Evolutionary conservation across 2,113 vertebrate genomes (phyloP).

Genomic region (Ciconia stormi): DNA sequence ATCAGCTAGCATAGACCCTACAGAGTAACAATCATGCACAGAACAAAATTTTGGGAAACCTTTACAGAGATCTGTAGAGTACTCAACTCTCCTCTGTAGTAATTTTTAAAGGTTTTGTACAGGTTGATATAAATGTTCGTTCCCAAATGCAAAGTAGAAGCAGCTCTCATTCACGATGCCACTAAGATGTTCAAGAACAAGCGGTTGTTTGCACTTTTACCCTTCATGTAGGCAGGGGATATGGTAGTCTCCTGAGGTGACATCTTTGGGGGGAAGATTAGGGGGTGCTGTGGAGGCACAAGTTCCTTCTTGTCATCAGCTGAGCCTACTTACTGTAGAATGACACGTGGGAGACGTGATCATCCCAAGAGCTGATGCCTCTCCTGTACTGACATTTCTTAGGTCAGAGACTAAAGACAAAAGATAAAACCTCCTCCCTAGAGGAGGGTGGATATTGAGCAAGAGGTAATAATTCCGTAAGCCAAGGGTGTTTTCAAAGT

Average conservation of each 20-base stretch:
- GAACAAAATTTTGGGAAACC: background rate
- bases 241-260: background rate
- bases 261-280: background rate
- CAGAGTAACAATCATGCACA: background rate
- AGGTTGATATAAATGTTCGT: background rate
- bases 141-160: background rate
- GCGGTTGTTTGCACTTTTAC: background rate
- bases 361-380: background rate
- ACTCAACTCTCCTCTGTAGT: background rate
- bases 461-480: background rate
- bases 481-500: background rate
- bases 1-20: background rate
- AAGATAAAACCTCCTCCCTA: background rate
- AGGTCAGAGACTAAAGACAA: background rate
- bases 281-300: background rate
- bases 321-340: background rate
- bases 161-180: background rate
- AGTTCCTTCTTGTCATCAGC: background rate
- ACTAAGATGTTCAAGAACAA: background rate
- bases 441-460: background rate
- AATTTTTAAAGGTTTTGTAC: background rate
- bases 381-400: background rate
- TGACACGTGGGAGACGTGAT: background rate
- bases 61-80: background rate
- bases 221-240: background rate